Conservation (phyloP, 1,140 invertebrate genomes). For the Hesperophylax magnus region DNA sequence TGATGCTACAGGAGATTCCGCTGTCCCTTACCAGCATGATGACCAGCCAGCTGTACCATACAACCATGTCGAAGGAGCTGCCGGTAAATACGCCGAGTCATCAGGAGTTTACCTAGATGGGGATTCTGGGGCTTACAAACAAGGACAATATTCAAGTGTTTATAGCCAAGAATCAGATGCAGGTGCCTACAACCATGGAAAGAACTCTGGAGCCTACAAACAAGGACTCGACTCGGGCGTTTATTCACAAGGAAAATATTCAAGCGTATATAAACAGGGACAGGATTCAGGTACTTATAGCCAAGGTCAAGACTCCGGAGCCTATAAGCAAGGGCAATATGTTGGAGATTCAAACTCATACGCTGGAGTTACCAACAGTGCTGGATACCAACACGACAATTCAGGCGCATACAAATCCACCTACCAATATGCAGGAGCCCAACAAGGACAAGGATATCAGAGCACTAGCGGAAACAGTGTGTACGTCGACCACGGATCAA, state of each 20-base stretch:
- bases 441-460: neutral
- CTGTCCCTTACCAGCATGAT: constrained; percentile 46
- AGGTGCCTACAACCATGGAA: constrained; percentile 1
- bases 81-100: constrained; percentile 20
- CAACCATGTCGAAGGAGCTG: constrained; percentile 12
- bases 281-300: constrained; percentile 1
- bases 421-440: neutral
- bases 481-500: constrained; percentile 42
- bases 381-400: constrained; percentile 34
- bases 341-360: neutral
- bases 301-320: constrained; percentile 31
- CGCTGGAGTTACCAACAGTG: neutral
- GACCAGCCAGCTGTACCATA: constrained; percentile 19
- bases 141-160: neutral
- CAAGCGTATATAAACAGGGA: neutral
- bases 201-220: constrained; percentile 32
- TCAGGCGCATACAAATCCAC: constrained; percentile 5
- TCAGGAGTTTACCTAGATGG: constrained; percentile 49
- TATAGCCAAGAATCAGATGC: constrained; percentile 14
- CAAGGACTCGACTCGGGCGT: constrained; percentile 59
- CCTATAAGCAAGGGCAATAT: constrained; percentile 30
- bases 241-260: constrained; percentile 49
- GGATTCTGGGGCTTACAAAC: constrained; percentile 60
- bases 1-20: constrained; percentile 61
- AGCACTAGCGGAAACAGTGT: constrained; percentile 38